Evolutionary conservation across 2,113 vertebrate genomes (phyloP).

Genomic region (Campylomormyrus numenius): DNA sequence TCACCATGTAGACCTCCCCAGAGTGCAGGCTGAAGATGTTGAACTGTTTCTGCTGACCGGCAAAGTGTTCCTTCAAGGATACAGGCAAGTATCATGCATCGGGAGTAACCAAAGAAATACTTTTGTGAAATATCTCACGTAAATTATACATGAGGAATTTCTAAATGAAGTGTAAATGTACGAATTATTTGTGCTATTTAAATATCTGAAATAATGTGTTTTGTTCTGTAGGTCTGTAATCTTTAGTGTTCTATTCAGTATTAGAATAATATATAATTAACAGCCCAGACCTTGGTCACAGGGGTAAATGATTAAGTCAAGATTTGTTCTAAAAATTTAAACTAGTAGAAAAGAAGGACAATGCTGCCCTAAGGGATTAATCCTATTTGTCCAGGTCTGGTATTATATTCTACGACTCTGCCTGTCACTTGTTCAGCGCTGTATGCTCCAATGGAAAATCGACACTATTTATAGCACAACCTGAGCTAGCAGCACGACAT

Average conservation of each 20-base stretch:
- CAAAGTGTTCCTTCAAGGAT: slow-evolving; percentile 63
- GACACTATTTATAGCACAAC: not conserved
- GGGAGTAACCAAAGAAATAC: no score
- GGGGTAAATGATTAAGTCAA: slow-evolving; percentile 27
- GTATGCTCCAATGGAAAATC: not conserved
- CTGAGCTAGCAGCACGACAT: not conserved
- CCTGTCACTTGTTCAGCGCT: not conserved
- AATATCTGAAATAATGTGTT: not conserved
- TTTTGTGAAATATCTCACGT: not conserved
- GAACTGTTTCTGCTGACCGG: slow-evolving; percentile 75
- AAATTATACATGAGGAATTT: not conserved
- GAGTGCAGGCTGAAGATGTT: slow-evolving; percentile 75
- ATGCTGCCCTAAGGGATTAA: not conserved
- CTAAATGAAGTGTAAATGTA: not conserved
- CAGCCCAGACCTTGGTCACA: slow-evolving; percentile 13
- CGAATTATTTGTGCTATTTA: not conserved
- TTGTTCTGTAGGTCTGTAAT: not conserved
- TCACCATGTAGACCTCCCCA: slow-evolving; percentile 69
- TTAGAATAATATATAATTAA: not conserved
- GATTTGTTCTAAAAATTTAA: not conserved
- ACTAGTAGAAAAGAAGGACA: not conserved
- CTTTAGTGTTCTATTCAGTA: not conserved
- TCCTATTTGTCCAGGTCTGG: not conserved
- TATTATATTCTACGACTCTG: not conserved
- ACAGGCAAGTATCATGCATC: not conserved